Conservation (phyloP, 2,113 vertebrate species). For the Ceuthmochares aereus region DNA sequence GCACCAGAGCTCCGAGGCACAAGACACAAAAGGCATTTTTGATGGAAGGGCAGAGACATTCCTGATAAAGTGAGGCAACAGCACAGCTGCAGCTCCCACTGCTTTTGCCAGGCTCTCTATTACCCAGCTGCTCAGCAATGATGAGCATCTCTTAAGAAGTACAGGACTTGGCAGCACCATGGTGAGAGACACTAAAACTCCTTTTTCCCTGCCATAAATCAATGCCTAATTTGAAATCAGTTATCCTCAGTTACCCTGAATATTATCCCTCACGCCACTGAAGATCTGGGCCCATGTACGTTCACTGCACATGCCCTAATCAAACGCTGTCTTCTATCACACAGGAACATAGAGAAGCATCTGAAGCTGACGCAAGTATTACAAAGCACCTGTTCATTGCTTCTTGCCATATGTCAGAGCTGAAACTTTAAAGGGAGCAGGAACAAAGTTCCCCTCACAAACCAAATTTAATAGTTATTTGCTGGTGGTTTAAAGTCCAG, state of each 20-base stretch:
- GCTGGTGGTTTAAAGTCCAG: neutral
- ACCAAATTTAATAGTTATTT: neutral
- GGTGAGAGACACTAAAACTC: neutral
- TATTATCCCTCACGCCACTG: neutral
- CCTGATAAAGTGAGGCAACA: neutral
- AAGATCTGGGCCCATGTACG: neutral
- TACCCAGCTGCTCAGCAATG: conserved; percentile 9
- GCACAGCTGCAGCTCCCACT: conserved; percentile 4
- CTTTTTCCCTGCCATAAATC: neutral
- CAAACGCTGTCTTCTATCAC: neutral
- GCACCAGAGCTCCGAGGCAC: neutral
- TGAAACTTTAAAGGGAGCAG: neutral
- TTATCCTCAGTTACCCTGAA: neutral
- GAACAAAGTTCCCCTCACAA: neutral
- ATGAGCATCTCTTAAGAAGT: neutral
- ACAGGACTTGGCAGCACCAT: neutral
- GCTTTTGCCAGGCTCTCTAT: neutral
- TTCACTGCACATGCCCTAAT: neutral
- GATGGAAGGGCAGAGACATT: neutral
- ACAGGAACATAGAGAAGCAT: neutral
- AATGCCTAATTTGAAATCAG: neutral
- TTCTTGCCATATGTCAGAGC: neutral
- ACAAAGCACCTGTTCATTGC: neutral
- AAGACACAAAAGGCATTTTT: neutral
- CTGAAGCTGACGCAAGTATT: neutral